These are phyloP conservation scores for Sympetrum striolatum DNA, from an alignment of 2,888 invertebrate species.

Conservation along the genomic window DNA sequence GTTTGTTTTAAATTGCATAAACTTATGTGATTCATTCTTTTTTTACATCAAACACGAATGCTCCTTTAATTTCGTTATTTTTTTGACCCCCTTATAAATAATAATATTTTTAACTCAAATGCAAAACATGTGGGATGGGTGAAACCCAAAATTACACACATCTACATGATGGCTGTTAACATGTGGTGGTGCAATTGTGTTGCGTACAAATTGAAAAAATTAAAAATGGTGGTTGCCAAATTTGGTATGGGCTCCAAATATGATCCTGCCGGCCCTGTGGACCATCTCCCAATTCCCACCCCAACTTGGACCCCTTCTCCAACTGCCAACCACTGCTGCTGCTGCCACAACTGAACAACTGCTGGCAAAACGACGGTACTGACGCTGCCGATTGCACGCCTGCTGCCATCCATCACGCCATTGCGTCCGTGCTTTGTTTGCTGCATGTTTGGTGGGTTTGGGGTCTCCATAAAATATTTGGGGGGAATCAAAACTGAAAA, in stretches of 20 bases:
- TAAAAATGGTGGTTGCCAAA: constrained; percentile 30
- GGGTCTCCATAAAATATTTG: constrained; percentile 56
- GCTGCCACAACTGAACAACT: constrained; percentile 38
- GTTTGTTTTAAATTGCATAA: constrained; percentile 16
- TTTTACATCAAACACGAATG: constrained; percentile 12
- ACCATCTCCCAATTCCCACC: constrained; percentile 4
- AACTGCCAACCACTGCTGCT: constrained; percentile 6
- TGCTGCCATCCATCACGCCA: constrained; percentile 44
- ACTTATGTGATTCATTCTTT: constrained; percentile 11
- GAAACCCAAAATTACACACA: background rate
- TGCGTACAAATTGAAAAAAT: background rate
- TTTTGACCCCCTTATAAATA: background rate
- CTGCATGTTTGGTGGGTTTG: constrained; percentile 65
- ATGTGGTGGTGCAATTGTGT: constrained; percentile 41
- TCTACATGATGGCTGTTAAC: constrained; percentile 32
- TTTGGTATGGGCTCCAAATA: constrained; percentile 35
- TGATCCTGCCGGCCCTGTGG: constrained; percentile 37
- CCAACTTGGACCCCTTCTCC: background rate
- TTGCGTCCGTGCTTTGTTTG: constrained; percentile 59
- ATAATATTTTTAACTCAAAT: constrained; percentile 19
- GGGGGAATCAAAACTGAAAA: constrained; percentile 55
- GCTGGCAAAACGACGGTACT: constrained; percentile 43
- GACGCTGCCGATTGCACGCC: constrained; percentile 43
- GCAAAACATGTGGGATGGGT: constrained; percentile 4
- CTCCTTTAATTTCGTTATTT: constrained; percentile 8